phyloP scores from a whole-genome alignment of 2,113 vertebrate species.

The Caranx melampygus region DNA sequence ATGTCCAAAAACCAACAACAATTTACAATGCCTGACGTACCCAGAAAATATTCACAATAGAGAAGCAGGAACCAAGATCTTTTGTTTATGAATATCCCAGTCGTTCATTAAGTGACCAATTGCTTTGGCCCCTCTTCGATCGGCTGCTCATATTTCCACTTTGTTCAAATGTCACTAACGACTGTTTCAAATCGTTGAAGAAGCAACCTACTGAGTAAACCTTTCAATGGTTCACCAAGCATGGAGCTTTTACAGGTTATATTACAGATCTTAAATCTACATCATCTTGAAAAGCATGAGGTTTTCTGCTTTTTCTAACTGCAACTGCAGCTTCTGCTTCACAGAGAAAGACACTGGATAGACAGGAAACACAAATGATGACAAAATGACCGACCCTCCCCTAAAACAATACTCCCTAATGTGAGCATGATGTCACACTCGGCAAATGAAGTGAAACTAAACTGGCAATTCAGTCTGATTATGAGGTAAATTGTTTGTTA shows the following conservation, averaged over 20 bases:
- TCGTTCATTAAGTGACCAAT: not conserved
- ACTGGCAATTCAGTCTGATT: slow-evolving; percentile 3
- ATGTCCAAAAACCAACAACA: not conserved
- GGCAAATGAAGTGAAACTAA: slow-evolving; percentile 5
- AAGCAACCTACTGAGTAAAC: not conserved
- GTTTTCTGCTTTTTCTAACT: not conserved
- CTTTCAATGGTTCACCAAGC: not conserved
- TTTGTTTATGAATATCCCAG: not conserved
- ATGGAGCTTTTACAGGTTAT: not conserved
- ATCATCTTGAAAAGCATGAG: not conserved
- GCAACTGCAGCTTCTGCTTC: not conserved
- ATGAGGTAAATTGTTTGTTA: not conserved
- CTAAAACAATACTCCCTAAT: not conserved
- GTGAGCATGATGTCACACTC: not conserved
- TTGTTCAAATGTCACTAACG: not conserved
- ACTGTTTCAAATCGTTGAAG: not conserved
- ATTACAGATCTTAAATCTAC: not conserved
- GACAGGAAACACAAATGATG: not conserved
- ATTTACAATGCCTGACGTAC: not conserved
- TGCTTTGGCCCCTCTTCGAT: not conserved
- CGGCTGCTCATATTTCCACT: not conserved
- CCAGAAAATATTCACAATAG: not conserved
- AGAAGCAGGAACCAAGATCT: not conserved
- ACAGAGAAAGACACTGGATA: not conserved
- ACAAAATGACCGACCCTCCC: not conserved